phyloP scores from a whole-genome alignment of 2,113 vertebrate species.

The Sinocyclocheilus maitianheensis region DNA sequence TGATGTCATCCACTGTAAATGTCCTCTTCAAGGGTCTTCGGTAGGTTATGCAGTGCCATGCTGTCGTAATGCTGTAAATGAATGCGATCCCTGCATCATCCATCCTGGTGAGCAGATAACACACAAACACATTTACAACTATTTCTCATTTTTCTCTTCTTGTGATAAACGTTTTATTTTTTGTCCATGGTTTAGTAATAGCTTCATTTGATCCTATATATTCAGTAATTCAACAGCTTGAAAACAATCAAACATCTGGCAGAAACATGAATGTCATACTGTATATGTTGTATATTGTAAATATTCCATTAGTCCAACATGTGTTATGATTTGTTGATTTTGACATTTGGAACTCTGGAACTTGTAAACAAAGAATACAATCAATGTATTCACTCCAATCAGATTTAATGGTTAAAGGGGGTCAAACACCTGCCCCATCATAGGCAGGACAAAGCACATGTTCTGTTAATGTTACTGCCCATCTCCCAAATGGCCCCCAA shows the following conservation, averaged over 20 bases:
- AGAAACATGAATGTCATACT: not conserved
- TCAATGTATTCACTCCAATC: not conserved
- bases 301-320: not conserved
- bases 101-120: constrained; percentile 83
- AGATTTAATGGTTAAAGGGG: not conserved
- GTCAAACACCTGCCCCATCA: not conserved
- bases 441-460: not conserved
- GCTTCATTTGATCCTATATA: not conserved
- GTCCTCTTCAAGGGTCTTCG: constrained; percentile 84
- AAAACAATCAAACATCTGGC: not conserved
- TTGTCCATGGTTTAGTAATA: not conserved
- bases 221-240: not conserved
- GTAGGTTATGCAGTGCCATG: constrained; percentile 97
- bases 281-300: not conserved
- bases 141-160: not conserved
- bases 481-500: not conserved
- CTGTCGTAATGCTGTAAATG: constrained; percentile 91
- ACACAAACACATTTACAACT: not conserved
- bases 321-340: not conserved
- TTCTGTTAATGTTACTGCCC: not conserved
- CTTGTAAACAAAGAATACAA: not conserved
- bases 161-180: not conserved
- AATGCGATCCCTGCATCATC: constrained; percentile 96
- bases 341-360: not conserved
- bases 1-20: constrained; percentile 89